phyloP scores from a whole-genome alignment of 1,140 invertebrate species.

The Drosophila sp. region DNA sequence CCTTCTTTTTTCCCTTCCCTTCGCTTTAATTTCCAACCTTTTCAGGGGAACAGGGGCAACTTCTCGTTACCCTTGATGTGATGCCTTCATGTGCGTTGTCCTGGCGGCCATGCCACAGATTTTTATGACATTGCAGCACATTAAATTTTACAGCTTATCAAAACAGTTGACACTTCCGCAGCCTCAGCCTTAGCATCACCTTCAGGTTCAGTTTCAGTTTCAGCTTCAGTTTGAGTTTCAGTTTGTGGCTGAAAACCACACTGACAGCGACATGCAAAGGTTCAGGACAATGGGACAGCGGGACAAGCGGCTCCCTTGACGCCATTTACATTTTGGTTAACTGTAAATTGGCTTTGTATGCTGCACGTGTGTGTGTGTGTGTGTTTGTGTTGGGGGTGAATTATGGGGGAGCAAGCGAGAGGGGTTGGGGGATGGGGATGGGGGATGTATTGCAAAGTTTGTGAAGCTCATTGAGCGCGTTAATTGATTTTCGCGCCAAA shows the following conservation, averaged over 20 bases:
- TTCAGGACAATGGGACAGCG: constrained; percentile 5
- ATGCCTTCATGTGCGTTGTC: constrained; percentile 11
- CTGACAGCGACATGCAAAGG: constrained; percentile 34
- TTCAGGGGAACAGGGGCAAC: constrained; percentile 2
- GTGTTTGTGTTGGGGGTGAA: constrained; percentile 16
- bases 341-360: constrained; percentile 76
- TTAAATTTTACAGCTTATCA: constrained; percentile 81
- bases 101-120: constrained; percentile 56
- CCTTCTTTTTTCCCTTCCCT: too few relatives aligned
- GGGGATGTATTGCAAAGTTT: constrained; percentile 58
- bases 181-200: background rate
- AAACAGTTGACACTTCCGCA: constrained; percentile 69
- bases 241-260: constrained; percentile 24
- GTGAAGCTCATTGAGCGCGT: constrained; percentile 73
- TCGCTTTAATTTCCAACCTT: too few relatives aligned
- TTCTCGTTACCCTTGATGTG: constrained; percentile 41
- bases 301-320: constrained; percentile 6
- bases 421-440: too few relatives aligned
- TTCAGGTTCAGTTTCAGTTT: background rate
- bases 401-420: too few relatives aligned
- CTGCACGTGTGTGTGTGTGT: background rate
- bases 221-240: constrained; percentile 14
- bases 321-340: constrained; percentile 81
- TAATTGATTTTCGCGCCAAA: constrained; percentile 79
- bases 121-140: constrained; percentile 75